Percentiles rank a stretch among this genome's conserved stretches.
These are phyloP conservation scores for Protodeltote pygarga DNA, from an alignment of 2,888 invertebrate genomes.

Conservation along the genomic window DNA sequence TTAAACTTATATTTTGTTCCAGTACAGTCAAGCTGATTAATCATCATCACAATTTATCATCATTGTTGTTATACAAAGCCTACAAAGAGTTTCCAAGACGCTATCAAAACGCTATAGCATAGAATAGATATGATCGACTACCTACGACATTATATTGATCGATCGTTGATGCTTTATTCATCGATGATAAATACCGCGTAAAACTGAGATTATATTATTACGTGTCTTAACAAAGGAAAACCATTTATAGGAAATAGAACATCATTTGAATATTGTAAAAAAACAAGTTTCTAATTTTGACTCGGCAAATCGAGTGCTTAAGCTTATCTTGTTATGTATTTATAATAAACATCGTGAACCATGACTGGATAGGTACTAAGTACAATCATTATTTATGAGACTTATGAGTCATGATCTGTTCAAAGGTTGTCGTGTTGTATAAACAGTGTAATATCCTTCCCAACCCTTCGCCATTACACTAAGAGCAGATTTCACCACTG, in stretches of 20 bases:
- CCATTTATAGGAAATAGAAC: slow-evolving; percentile 5
- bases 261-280: neutral
- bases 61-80: slow-evolving; percentile 10
- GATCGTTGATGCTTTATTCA: slow-evolving; percentile 13
- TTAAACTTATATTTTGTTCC: slow-evolving; percentile 8
- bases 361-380: neutral
- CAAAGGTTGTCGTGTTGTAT: slow-evolving; percentile 7
- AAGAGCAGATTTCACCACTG: too few relatives aligned
- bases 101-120: slow-evolving; percentile 11
- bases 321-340: too few relatives aligned
- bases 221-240: slow-evolving; percentile 22
- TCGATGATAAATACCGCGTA: slow-evolving; percentile 8
- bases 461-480: neutral
- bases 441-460: slow-evolving; percentile 1
- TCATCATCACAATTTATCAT: slow-evolving; percentile 18
- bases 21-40: slow-evolving; percentile 20
- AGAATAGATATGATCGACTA: too few relatives aligned
- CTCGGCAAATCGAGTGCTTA: too few relatives aligned
- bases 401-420: too few relatives aligned
- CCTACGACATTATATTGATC: slow-evolving; percentile 18
- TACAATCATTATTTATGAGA: slow-evolving; percentile 1
- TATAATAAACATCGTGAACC: slow-evolving; percentile 1
- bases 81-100: neutral
- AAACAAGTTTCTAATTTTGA: neutral
- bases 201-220: slow-evolving; percentile 20